Evolutionary conservation across 1,140 invertebrate species (phyloP), one percentile per base, ranked within the genome.

Genomic region (Delia radicum): DNA sequence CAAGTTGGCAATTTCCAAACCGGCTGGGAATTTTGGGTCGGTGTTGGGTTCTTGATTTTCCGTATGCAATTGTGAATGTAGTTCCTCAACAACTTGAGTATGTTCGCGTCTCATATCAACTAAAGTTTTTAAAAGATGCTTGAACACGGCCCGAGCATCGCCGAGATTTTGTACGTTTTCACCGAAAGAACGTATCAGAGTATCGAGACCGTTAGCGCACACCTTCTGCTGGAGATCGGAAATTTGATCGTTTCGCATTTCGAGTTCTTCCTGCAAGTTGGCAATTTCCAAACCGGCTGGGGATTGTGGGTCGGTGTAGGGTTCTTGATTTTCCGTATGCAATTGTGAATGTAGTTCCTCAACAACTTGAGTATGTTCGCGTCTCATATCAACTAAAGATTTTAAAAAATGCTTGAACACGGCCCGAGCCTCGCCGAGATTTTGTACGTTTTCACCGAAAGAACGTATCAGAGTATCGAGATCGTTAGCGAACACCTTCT

Each of bases 161-260:
- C 87, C 81, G 86, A 93, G n/a, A n/a, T n/a, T n/a, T n/a, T n/a
- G n/a, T n/a, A n/a, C n/a, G n/a, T n/a, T n/a, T n/a, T n/a, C n/a
- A n/a, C n/a, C n/a, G n/a, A n/a, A n/a, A n/a, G n/a, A n/a, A n/a
- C n/a, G n/a, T n/a, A n/a, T n/a, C n/a, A n/a, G 89, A 2, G 89
- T 89, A 80, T 92, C 92, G 84, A 93, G 90, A 83, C 95, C 92
- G 63, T 91, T 91, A 79, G 94, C 91, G 12, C 93, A 82, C 42
- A 96, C 90, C 86, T 96, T 94, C 81, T 95, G 93, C 79, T 95
- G 93, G n/a, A 97, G 81, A 80, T 96, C 93, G n/a, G 91, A 88
- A 77, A 97, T 96, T 87, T 96, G 94, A 0, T 90, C 90, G 81
- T 92, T 94, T 31, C 94, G 88, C 29, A 93, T 80, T 28, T 92